These are phyloP conservation scores for Diglossa cyanea DNA, from an alignment of 2,797 vertebrate genomes.

Conservation along the genomic window DNA sequence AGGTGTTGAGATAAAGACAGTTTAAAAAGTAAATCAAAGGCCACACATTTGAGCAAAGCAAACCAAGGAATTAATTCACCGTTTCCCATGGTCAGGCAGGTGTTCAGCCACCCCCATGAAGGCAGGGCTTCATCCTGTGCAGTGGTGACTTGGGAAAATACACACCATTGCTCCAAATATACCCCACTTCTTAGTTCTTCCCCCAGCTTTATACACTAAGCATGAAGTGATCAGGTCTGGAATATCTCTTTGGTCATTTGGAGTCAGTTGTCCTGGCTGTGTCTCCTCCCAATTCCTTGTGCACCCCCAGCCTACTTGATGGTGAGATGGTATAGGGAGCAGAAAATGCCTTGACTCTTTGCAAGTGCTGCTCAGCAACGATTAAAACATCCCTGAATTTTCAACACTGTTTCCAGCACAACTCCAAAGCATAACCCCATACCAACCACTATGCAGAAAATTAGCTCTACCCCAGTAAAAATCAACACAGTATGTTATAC, in stretches of 20 bases:
- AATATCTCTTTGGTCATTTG: not conserved
- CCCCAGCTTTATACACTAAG: not conserved
- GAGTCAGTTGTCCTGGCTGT: not conserved
- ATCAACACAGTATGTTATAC: not conserved
- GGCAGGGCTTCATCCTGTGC: not conserved
- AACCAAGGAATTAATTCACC: not conserved
- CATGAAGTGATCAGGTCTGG: not conserved
- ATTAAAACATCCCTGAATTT: not conserved
- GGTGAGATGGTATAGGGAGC: not conserved
- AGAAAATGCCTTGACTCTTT: not conserved
- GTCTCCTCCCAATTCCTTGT: not conserved
- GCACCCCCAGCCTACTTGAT: fast-evolving
- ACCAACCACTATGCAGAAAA: not conserved
- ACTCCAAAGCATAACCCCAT: not conserved
- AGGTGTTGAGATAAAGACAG: not conserved
- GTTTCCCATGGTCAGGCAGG: not conserved
- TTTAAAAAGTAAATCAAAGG: not conserved
- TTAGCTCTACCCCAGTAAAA: not conserved
- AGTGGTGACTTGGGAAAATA: not conserved
- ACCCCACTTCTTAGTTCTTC: not conserved
- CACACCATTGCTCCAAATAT: not conserved
- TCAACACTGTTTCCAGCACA: not conserved
- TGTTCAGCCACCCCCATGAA: fast-evolving
- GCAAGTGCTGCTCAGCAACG: not conserved
- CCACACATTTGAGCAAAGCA: not conserved